phyloP scores from a whole-genome alignment of 2,797 vertebrate species.

The Danio kyathit region DNA sequence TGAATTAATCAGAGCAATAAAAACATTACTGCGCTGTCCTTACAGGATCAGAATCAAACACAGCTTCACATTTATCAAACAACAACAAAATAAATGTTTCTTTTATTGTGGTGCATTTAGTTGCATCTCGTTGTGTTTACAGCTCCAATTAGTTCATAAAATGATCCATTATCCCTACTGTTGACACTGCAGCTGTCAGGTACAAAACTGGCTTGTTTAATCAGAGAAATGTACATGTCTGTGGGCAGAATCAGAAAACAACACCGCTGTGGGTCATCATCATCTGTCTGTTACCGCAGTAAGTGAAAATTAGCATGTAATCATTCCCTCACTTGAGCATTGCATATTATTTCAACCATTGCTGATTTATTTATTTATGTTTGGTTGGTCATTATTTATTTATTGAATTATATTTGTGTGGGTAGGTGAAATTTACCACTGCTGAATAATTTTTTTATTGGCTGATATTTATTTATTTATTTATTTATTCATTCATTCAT shows the following conservation, averaged over 20 bases:
- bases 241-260: background rate
- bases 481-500: too few relatives aligned
- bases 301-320: background rate
- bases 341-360: background rate
- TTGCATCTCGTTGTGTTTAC: constrained; percentile 29
- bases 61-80: constrained; percentile 8
- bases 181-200: constrained; percentile 13
- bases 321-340: background rate
- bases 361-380: too few relatives aligned
- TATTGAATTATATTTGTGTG: too few relatives aligned
- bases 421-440: too few relatives aligned
- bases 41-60: constrained; percentile 2
- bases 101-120: background rate
- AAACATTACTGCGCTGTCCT: background rate
- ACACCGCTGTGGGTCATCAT: background rate
- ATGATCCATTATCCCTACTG: constrained; percentile 46
- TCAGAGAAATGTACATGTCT: constrained; percentile 30
- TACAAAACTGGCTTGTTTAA: constrained; percentile 49
- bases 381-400: too few relatives aligned
- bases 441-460: too few relatives aligned
- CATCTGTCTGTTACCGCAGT: background rate
- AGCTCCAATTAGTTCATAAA: constrained; percentile 47
- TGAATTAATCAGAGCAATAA: background rate
- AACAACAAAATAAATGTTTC: background rate
- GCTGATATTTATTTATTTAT: too few relatives aligned